A percentile compares a stretch with the other conserved stretches of the same genome.
Evolutionary conservation across 2,113 vertebrate genomes (phyloP).

Genomic region (Brienomyrus brachyistius): DNA sequence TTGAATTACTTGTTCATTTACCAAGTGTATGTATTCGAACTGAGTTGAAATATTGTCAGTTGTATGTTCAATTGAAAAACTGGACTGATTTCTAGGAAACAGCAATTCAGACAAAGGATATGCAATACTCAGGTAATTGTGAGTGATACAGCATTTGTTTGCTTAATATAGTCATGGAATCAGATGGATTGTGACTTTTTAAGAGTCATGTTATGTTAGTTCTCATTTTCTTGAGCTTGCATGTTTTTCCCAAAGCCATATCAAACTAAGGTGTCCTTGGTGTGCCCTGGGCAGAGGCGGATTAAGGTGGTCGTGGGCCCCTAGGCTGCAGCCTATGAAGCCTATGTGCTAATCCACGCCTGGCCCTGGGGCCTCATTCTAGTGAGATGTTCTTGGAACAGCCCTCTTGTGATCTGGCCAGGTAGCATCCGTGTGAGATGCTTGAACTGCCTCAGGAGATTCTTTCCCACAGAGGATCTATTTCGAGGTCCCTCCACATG

Average conservation of each 20-base stretch:
- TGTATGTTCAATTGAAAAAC: not conserved
- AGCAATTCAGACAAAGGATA: not conserved
- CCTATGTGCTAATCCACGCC: no score
- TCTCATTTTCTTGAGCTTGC: not conserved
- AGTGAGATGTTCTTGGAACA: not conserved
- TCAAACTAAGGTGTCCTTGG: not conserved
- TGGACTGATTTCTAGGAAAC: not conserved
- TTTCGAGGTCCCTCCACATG: not conserved
- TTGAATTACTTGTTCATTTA: not conserved
- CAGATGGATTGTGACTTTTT: not conserved
- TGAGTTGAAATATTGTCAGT: not conserved
- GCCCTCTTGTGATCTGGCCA: not conserved
- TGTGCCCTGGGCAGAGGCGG: not conserved
- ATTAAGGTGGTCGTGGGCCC: no score
- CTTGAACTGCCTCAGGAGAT: not conserved
- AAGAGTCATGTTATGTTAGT: not conserved
- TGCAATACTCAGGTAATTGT: not conserved
- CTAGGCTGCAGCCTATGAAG: no score
- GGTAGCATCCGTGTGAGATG: not conserved
- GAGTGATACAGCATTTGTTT: not conserved
- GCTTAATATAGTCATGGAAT: not conserved
- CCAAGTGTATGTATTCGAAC: not conserved
- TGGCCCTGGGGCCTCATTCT: not conserved
- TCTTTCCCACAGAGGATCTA: not conserved
- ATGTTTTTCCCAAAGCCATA: not conserved